Evolutionary conservation across 2,113 vertebrate species (phyloP), one percentile per base, ranked within the genome.

Genomic region (Eptesicus fuscus): DNA sequence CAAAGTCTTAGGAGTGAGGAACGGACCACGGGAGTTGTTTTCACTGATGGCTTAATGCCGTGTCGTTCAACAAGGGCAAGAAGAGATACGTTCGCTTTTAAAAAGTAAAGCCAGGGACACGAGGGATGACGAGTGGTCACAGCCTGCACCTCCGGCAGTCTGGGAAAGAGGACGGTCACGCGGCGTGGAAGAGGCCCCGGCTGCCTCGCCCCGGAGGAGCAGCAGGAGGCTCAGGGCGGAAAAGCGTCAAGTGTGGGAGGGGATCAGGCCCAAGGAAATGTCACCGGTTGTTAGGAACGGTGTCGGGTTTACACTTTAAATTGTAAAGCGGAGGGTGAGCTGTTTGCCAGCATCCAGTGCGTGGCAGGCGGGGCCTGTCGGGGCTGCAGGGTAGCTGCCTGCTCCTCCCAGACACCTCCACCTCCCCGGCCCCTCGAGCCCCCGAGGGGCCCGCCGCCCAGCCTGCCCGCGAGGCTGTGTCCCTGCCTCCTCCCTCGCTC

Each of bases 391-490:
- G n/a, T 1, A 5, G 30, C 71, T 37, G 28, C 20, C 30, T 32
- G 16, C 37, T 76, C 63, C 23, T 30, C 35, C 1, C 1, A 2
- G 42, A 44, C 22, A 23, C n/a, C 70, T 25, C 42, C 25, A 0
- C 40, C n/a, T 32, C 44, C 14, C 1, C 9, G 20, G 37, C n/a
- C n/a, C n/a, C n/a, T n/a, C n/a, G n/a, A n/a, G n/a, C n/a, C n/a
- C n/a, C n/a, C 30, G 37, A 37, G 37, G 37, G 37, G 37, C 37
- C 37, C 37, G 37, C 37, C 37, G 37, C 40, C 40, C 47, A 35
- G 0, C 53, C 47, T 1, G 23, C 3, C 1, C 2, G 25, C 2
- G 1, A 12, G 0, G 2, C 59, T 4, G 1, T 37, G 22, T 61
- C 78, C 25, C 61, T n/a, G 30, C 67, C 42, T 14, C 9, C 22